Evolutionary conservation across 2,113 vertebrate species (phyloP), one percentile per base, ranked within the genome.

Genomic region (Coryphaenoides rupestris): DNA sequence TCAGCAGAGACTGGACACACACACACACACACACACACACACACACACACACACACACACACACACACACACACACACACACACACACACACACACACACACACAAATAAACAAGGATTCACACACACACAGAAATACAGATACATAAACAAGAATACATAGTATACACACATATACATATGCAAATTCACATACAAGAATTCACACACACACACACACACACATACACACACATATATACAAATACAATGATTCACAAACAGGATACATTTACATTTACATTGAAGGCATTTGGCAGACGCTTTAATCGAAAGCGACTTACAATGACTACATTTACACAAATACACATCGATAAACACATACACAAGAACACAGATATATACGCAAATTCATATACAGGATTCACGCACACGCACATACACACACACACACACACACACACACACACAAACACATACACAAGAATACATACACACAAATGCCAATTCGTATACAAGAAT

Each of bases 1-100:
- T 88, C 89, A 93, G 87, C 73, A 92, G 9, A 14, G 21, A 67
- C 91, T 92, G 63, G 6, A 10, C 63, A 63, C 63, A 73, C 21
- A 79, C 23, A 80, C 22, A 47, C 19, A 63, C 0, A 21, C 46
- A 52, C n/a, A 58, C 21, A 64, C 45, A 24, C 45, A 22, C 5
- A 58, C 46, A 54, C 21, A 40, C 33, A 40, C 33, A 40, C 33
- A 40, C 2, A 50, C 53, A 62, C 5, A 12, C 5, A 33, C 19
- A 60, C n/a, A 50, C 13, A 33, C 49, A 73, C 33, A 76, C 58
- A 60, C 21, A 50, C 1, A 47, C 40, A 61, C 47, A 16, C 6
- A 50, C n/a, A 50, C 15, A 17, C 47, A n/a, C n/a, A n/a, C n/a
- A n/a, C 2, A 50, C 17, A 50, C 15, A 49, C 28, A 33, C 5